Evolutionary conservation across 2,797 vertebrate species (phyloP).

Genomic region (Spondyliosoma cantharus): DNA sequence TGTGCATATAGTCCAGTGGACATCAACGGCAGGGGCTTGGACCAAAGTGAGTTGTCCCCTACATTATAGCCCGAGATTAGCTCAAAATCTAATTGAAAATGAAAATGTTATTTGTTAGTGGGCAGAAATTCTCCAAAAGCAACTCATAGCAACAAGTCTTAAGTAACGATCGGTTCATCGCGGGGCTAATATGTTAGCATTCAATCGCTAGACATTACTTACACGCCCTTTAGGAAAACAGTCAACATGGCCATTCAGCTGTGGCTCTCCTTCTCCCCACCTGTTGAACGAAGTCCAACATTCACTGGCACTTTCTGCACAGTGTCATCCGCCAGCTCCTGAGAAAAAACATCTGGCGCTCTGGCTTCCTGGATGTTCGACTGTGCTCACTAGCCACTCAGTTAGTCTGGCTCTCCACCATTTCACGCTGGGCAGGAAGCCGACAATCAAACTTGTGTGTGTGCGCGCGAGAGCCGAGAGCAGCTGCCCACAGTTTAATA

Average conservation of each 20-base stretch:
- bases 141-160: neutral
- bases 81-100: neutral
- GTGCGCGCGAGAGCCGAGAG: constrained; percentile 33
- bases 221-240: constrained; percentile 51
- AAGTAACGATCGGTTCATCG: constrained; percentile 34
- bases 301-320: constrained; percentile 46
- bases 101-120: too few species aligned
- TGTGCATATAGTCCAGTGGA: constrained; percentile 43
- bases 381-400: constrained; percentile 69
- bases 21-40: constrained; percentile 13
- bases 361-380: constrained; percentile 58
- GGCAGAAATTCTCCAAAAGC: constrained; percentile 4
- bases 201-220: constrained; percentile 42
- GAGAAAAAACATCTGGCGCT: constrained; percentile 73
- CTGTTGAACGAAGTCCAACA: constrained; percentile 67
- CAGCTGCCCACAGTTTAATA: constrained; percentile 42
- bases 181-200: constrained; percentile 43
- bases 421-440: constrained; percentile 64
- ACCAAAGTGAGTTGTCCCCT: neutral
- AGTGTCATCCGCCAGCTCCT: constrained; percentile 51
- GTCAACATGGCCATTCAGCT: constrained; percentile 19
- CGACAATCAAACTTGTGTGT: constrained; percentile 56
- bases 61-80: neutral
- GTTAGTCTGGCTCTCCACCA: constrained; percentile 64
- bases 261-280: constrained; percentile 46